Conservation (phyloP, 1,140 invertebrate species). For the Trachelipus rathkii region DNA sequence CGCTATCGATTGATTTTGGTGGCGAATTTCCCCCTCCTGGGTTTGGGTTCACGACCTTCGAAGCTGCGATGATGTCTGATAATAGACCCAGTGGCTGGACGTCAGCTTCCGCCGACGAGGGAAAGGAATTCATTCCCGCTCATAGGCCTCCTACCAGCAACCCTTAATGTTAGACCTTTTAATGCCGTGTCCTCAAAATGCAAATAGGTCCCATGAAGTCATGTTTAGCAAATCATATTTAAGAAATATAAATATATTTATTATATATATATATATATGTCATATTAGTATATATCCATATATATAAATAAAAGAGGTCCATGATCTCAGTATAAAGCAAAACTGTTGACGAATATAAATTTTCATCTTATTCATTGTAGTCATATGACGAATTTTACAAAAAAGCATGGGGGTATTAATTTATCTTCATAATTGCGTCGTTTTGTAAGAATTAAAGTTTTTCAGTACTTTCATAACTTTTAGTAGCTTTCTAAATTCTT, state of each 20-base stretch:
- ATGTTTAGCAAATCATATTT: not conserved
- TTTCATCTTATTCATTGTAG: no score
- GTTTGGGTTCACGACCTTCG: not conserved
- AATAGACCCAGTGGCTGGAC: constrained; percentile 30
- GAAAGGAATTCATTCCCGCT: constrained; percentile 53
- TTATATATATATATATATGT: constrained; percentile 12
- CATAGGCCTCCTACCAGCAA: constrained; percentile 54
- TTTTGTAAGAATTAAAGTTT: no score
- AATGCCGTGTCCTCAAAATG: not conserved
- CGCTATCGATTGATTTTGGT: constrained; percentile 18
- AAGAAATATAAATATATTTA: not conserved
- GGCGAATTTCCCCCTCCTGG: no score
- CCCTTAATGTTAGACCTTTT: constrained; percentile 52
- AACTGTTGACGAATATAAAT: no score
- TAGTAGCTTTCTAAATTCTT: no score
- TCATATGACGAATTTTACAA: no score
- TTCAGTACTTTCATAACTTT: no score
- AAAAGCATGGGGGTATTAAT: no score
- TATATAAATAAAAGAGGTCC: not conserved
- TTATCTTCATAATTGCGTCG: no score
- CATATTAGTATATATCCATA: not conserved
- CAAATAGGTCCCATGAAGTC: not conserved
- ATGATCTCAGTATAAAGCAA: no score
- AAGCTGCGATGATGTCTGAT: constrained; percentile 30
- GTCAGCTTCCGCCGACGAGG: constrained; percentile 39